Evolutionary conservation across 2,888 invertebrate genomes (phyloP).

Genomic region (Amaurobius ferox): DNA sequence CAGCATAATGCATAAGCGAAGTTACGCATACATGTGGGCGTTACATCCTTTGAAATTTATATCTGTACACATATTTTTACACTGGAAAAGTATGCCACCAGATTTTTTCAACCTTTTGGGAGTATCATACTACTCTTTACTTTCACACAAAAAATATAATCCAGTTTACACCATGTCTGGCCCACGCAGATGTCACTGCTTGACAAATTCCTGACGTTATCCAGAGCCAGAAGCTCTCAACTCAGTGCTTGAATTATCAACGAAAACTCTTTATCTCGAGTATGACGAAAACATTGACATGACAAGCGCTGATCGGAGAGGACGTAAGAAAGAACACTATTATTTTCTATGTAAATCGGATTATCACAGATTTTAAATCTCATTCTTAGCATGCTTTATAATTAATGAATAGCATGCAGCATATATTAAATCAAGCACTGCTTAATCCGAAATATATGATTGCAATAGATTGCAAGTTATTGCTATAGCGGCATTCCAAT

Average conservation of each 20-base stretch:
- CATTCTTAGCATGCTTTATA: no score
- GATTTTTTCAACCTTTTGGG: background rate
- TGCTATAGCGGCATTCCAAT: no score
- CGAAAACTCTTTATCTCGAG: background rate
- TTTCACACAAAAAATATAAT: background rate
- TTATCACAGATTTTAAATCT: background rate
- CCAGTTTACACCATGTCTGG: background rate
- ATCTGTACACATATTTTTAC: no score
- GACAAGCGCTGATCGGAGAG: background rate
- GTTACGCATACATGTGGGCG: no score
- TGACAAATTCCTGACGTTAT: background rate
- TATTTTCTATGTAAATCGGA: background rate
- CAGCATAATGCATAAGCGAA: no score
- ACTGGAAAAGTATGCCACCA: background rate
- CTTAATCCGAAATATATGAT: no score
- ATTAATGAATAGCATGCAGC: no score
- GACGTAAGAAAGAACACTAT: background rate
- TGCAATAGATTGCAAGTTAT: no score
- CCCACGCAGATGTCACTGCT: background rate
- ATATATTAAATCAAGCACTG: no score
- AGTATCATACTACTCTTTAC: background rate
- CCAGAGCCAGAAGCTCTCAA: background rate
- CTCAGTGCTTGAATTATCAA: background rate
- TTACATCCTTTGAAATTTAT: no score
- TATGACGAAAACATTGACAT: background rate